Conservation (phyloP, 2,113 vertebrate species). For the Pseudopodoces humilis region DNA sequence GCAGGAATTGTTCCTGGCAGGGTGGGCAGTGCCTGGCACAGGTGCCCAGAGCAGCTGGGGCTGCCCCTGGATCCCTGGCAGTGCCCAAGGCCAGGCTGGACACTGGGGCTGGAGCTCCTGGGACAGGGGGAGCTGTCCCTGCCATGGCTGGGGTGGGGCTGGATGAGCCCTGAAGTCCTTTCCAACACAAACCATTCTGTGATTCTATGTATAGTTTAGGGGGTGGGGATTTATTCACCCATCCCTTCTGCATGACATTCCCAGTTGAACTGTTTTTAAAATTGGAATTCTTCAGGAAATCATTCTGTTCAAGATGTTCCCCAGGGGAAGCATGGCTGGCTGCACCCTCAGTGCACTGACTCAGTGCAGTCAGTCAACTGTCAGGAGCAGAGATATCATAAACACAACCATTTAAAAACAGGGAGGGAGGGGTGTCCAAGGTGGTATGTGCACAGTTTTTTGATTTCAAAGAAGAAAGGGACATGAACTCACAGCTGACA, state of each 20-base stretch:
- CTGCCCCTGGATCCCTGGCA: not conserved
- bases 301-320: not conserved
- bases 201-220: fast-evolving
- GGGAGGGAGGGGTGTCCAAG: too few species aligned
- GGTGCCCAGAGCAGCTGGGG: fast-evolving
- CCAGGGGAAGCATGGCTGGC: not conserved
- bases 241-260: not conserved
- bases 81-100: not conserved
- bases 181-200: not conserved
- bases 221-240: not conserved
- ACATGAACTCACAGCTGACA: slow-evolving; percentile 91
- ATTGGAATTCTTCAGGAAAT: not conserved
- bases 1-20: fast-evolving
- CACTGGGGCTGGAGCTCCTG: fast-evolving
- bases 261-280: not conserved
- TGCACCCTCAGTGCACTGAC: not conserved
- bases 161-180: not conserved
- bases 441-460: fast-evolving
- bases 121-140: not conserved
- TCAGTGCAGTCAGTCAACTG: not conserved
- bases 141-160: fast-evolving
- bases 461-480: not conserved
- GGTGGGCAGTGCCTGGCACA: not conserved
- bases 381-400: not conserved
- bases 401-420: not conserved